These are phyloP conservation scores for Gryon sp. DNA, from an alignment of 1,140 invertebrate species.

Conservation along the genomic window DNA sequence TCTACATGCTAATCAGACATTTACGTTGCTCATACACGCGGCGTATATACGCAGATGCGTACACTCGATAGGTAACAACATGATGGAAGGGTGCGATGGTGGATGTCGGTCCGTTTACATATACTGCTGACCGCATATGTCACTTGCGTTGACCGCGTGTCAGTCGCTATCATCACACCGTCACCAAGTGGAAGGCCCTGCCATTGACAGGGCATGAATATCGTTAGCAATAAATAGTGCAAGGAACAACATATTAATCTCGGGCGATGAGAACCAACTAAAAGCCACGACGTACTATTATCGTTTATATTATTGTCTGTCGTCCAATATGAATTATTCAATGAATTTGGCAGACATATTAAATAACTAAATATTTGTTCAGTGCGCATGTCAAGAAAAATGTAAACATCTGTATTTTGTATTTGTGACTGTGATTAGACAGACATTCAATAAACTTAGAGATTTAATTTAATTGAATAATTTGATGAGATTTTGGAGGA, in stretches of 20 bases:
- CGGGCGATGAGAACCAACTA: constrained; percentile 42
- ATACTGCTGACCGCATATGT: constrained; percentile 63
- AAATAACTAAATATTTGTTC: constrained; percentile 44
- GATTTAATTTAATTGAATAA: too few species aligned
- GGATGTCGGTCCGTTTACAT: constrained; percentile 48
- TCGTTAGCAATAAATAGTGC: constrained; percentile 75
- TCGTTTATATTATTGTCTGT: constrained; percentile 35
- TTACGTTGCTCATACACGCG: constrained; percentile 51
- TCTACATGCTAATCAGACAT: constrained; percentile 39
- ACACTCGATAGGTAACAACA: constrained; percentile 37
- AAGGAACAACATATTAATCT: constrained; percentile 51
- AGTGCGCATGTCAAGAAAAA: constrained; percentile 14
- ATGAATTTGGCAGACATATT: constrained; percentile 38
- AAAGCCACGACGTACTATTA: constrained; percentile 48
- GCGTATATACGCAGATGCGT: constrained; percentile 20
- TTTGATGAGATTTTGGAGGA: too few species aligned
- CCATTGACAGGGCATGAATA: constrained; percentile 76
- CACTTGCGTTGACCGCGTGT: constrained; percentile 71
- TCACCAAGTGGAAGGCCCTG: constrained; percentile 72
- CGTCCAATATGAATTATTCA: constrained; percentile 29
- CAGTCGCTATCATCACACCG: constrained; percentile 72
- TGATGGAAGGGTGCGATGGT: constrained; percentile 54
- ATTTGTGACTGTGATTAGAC: background rate
- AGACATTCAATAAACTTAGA: too few species aligned
- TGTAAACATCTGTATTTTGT: background rate